Conservation (phyloP, 2,888 invertebrate species). For the Folsomia candida region DNA sequence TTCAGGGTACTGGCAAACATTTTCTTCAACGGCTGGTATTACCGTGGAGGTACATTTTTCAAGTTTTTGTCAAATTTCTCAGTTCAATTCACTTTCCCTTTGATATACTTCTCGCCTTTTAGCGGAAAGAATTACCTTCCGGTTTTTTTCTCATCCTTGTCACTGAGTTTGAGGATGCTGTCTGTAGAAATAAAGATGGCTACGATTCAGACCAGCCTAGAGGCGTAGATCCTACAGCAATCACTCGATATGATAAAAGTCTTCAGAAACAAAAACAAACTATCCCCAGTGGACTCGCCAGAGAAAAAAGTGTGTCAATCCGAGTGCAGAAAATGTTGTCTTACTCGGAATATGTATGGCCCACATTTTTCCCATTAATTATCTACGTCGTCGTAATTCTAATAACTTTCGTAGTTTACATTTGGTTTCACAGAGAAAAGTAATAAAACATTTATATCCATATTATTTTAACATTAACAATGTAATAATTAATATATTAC, state of each 20-base stretch:
- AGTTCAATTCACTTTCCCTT: slow-evolving; percentile 49
- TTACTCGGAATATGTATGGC: slow-evolving; percentile 65
- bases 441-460: not conserved
- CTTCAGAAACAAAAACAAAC: too few relatives aligned
- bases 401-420: slow-evolving; percentile 14
- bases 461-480: not conserved
- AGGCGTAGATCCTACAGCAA: slow-evolving; percentile 22
- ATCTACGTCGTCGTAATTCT: slow-evolving; percentile 11
- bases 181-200: slow-evolving; percentile 9
- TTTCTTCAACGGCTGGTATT: slow-evolving; percentile 71
- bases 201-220: not conserved
- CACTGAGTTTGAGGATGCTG: slow-evolving; percentile 62
- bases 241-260: not conserved
- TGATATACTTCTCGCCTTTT: slow-evolving; percentile 26
- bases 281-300: slow-evolving; percentile 11
- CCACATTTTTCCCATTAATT: slow-evolving; percentile 59
- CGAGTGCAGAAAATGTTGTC: slow-evolving; percentile 62
- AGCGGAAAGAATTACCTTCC: slow-evolving; percentile 65
- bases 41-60: slow-evolving; percentile 66
- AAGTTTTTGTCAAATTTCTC: not conserved
- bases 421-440: slow-evolving; percentile 18
- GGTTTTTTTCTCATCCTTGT: slow-evolving; percentile 78
- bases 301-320: slow-evolving; percentile 58
- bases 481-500: not conserved
- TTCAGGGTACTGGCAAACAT: slow-evolving; percentile 71